A percentile compares a stretch with the other conserved stretches of the same genome.
These are phyloP conservation scores for Barypeithes pellucidus DNA, from an alignment of 2,888 invertebrate genomes.

Conservation along the genomic window DNA sequence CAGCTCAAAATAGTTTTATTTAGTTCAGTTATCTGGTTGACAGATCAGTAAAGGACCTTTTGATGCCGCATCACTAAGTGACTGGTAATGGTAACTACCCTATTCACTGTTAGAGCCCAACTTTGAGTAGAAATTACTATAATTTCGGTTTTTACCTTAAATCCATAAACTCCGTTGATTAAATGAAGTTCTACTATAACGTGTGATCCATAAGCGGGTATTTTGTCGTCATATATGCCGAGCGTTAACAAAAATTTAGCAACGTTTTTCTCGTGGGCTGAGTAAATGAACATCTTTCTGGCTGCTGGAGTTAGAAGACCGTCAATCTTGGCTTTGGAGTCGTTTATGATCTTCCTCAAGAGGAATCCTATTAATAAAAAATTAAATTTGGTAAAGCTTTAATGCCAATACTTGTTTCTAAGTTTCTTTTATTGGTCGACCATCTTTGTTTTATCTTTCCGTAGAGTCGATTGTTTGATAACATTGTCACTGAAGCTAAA, in stretches of 20 bases:
- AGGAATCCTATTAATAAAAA: slow-evolving; percentile 46
- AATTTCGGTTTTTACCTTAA: slow-evolving; percentile 50
- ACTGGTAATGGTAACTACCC: too few relatives aligned
- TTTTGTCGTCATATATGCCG: slow-evolving; percentile 49
- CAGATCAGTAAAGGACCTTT: too few relatives aligned
- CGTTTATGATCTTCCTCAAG: slow-evolving; percentile 53
- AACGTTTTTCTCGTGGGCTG: slow-evolving; percentile 56
- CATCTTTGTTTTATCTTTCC: too few relatives aligned
- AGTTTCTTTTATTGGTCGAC: too few relatives aligned
- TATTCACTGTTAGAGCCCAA: too few relatives aligned
- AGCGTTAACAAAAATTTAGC: slow-evolving; percentile 49
- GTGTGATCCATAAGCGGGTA: slow-evolving; percentile 53
- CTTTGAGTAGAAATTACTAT: too few relatives aligned
- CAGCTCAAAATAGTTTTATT: neutral
- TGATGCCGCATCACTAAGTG: too few relatives aligned
- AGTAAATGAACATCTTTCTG: slow-evolving; percentile 57
- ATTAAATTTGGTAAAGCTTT: neutral
- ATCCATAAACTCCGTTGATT: slow-evolving; percentile 52
- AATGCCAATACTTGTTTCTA: too few relatives aligned
- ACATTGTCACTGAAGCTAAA: too few relatives aligned
- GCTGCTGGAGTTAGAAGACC: slow-evolving; percentile 33
- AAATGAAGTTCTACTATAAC: slow-evolving; percentile 55
- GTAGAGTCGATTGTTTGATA: too few relatives aligned
- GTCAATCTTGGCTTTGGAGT: slow-evolving; percentile 51
- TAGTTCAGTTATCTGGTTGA: too few relatives aligned